A percentile compares a stretch with the other conserved stretches of the same genome.
Conservation (phyloP, 2,797 vertebrate species). For the Poecile montanus region DNA sequence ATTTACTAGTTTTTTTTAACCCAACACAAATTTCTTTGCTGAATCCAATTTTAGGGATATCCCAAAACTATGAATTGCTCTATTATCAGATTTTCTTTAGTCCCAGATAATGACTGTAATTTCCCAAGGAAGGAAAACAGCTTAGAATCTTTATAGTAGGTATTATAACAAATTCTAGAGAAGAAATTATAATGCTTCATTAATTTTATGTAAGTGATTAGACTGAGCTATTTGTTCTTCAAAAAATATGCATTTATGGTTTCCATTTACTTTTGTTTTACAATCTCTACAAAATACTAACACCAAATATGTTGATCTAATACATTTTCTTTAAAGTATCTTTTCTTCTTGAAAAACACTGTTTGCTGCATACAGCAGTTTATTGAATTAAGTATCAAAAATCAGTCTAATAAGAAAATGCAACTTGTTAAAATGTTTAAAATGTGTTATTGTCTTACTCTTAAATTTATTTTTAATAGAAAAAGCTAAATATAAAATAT, state of each 20-base stretch:
- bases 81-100: constrained; percentile 1
- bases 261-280: not conserved
- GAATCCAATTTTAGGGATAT: not conserved
- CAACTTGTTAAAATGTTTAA: not conserved
- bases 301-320: not conserved
- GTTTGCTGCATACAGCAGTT: not conserved
- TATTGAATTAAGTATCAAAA: not conserved
- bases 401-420: not conserved
- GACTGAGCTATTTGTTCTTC: not conserved
- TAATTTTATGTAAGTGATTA: constrained; percentile 17
- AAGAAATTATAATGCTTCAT: not conserved
- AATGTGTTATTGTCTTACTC: not conserved
- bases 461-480: not conserved
- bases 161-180: not conserved
- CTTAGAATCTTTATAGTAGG: not conserved
- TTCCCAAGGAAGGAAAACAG: not conserved
- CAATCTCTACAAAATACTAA: not conserved
- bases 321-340: not conserved
- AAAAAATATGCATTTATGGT: not conserved
- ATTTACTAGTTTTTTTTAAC: not conserved
- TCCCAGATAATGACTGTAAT: not conserved
- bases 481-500: not conserved
- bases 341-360: not conserved
- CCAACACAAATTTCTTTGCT: not conserved
- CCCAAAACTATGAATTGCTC: not conserved